Base-by-base conservation (phyloP, 2,797 vertebrate genomes). In the Crypturellus tataupa region DNA sequence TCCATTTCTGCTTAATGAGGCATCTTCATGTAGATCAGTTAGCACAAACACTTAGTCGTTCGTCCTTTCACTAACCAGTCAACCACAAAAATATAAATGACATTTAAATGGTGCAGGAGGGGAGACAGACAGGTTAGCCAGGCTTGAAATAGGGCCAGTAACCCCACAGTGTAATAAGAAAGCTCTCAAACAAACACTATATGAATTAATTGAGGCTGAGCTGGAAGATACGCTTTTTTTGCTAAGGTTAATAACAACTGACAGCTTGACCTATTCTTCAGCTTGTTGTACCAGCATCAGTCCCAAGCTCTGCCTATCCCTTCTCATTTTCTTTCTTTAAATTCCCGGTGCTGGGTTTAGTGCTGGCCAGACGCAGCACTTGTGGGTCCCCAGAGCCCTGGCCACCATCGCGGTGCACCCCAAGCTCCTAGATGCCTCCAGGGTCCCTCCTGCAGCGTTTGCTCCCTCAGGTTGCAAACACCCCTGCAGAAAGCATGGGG, bases 191-290 rank as follows among this genome's bases (percentile, higher is more conserved):
- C 72, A 89, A 94, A 79, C 53, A 81, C 20, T 2, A 1, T 69
- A 35, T 84, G 84, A 95, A 96, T 82, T 95, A 87, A 97, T 77
- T 82, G 94, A 88, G 91, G 79, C 63, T 95, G 84, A 97, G 33
- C 69, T 65, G 81, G 87, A 87, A 95, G 93, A 92, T 59, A 75
- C 0, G 18, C 6, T 21, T 95, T 92, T 92, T 89, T 92, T 87
- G 47, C 60, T 82, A 87, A 94, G 67, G 70, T 90, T 93, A 87
- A 94, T 94, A 85, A 75, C 27, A 77, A 58, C 73, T 67, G 92
- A 90, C 89, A 80, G 63, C 85, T 84, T 94, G 90, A 94, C 71
- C 58, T 89, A 47, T 93, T 90, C 80, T 64, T 55, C 55, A 40
- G 84, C 84, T 71, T 89, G 77, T 73, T 21, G 31, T 40, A 12